phyloP scores from a whole-genome alignment of 2,888 invertebrate genomes.

The Drosophila demipolita region DNA sequence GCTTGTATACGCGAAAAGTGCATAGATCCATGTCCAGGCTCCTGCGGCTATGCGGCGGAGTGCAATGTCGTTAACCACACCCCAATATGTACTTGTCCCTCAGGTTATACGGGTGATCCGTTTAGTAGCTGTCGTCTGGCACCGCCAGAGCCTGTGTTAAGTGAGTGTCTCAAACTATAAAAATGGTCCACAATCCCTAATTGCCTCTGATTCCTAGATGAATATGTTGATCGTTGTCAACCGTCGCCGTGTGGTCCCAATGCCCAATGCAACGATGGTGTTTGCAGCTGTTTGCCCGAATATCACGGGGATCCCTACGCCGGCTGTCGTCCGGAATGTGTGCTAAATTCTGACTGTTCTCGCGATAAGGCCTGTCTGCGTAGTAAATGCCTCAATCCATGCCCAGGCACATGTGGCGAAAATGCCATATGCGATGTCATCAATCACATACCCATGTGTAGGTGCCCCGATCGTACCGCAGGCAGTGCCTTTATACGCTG shows the following conservation, averaged over 20 bases:
- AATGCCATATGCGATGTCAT: constrained; percentile 91
- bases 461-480: constrained; percentile 86
- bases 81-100: constrained; percentile 88
- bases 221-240: constrained; percentile 87
- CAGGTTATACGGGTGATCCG: constrained; percentile 88
- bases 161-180: constrained; percentile 63
- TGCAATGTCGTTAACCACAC: constrained; percentile 88
- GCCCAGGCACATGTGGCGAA: constrained; percentile 89
- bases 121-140: constrained; percentile 85
- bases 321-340: constrained; percentile 91
- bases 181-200: not conserved
- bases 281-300: constrained; percentile 90
- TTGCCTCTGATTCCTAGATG: constrained; percentile 45
- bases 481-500: constrained; percentile 90
- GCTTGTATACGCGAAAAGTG: constrained; percentile 89
- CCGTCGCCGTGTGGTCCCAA: constrained; percentile 90
- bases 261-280: constrained; percentile 88
- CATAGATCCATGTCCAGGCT: constrained; percentile 89
- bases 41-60: constrained; percentile 87
- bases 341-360: constrained; percentile 90
- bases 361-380: constrained; percentile 89
- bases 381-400: constrained; percentile 91
- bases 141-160: constrained; percentile 69
- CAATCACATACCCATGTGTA: constrained; percentile 89
- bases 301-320: constrained; percentile 89